These are phyloP conservation scores for Rapana venosa DNA, from an alignment of 2,888 invertebrate genomes.

Conservation along the genomic window DNA sequence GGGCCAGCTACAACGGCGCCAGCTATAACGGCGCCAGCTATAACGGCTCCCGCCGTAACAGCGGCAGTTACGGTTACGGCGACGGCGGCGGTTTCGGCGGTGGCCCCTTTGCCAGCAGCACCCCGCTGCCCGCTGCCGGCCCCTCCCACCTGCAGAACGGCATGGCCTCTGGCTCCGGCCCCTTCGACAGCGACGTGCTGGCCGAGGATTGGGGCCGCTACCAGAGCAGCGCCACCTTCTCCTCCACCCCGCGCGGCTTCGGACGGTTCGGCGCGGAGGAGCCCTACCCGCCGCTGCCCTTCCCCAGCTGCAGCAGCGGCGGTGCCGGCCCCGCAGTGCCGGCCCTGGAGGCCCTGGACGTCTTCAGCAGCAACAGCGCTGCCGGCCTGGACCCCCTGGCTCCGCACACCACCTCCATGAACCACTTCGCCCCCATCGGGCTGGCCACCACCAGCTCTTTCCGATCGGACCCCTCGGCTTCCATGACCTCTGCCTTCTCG, in stretches of 20 bases:
- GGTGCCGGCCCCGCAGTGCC: no score
- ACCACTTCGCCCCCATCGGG: not conserved
- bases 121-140: not conserved
- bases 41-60: not conserved
- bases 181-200: not conserved
- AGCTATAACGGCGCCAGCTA: constrained; percentile 19
- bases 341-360: not conserved
- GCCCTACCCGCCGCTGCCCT: not conserved
- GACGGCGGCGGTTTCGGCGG: not conserved
- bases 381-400: not conserved
- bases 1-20: constrained; percentile 30
- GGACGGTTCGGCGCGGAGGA: not conserved
- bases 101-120: not conserved
- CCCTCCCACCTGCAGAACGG: not conserved
- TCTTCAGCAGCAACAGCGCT: not conserved
- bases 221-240: not conserved
- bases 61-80: not conserved
- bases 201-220: not conserved
- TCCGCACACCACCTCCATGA: not conserved
- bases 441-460: constrained; percentile 22
- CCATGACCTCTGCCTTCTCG: constrained; percentile 4
- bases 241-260: not conserved
- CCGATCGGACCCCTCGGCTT: not conserved
- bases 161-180: not conserved
- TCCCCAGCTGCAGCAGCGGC: not conserved